phyloP scores from a whole-genome alignment of 2,888 invertebrate genomes.

The Gastrophysa polygoni region DNA sequence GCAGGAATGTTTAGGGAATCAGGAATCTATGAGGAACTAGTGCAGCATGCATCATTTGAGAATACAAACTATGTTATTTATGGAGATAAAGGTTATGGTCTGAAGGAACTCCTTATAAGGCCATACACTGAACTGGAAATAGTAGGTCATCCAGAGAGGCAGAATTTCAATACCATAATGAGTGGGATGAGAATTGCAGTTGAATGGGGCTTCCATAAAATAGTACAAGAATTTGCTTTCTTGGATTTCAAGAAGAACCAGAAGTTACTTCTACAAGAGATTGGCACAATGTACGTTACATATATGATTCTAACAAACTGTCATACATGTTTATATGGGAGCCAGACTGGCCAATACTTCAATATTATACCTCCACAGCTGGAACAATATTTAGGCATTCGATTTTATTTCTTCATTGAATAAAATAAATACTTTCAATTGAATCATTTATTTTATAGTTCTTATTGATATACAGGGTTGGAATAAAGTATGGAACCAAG shows the following conservation, averaged over 20 bases:
- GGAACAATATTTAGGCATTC: conserved; percentile 7
- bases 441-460: no score
- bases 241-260: conserved; percentile 19
- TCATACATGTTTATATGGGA: conserved; percentile 23
- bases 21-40: conserved; percentile 14
- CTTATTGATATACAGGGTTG: no score
- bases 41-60: not conserved
- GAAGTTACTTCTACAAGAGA: conserved; percentile 30
- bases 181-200: conserved; percentile 26
- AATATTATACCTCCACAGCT: conserved; percentile 9
- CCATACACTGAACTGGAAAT: conserved; percentile 11
- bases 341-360: conserved; percentile 14
- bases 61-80: conserved; percentile 8
- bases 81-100: conserved; percentile 11
- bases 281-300: conserved; percentile 22
- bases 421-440: not conserved
- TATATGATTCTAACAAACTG: conserved; percentile 31
- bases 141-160: conserved; percentile 19
- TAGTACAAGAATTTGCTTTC: conserved; percentile 22
- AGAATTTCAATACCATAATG: conserved; percentile 27
- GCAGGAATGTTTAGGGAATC: conserved; percentile 11
- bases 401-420: not conserved
- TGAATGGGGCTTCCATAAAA: conserved; percentile 38
- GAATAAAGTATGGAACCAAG: no score
- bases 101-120: conserved; percentile 9